A percentile compares a stretch with the other conserved stretches of the same genome.
phyloP scores from a whole-genome alignment of 2,888 invertebrate genomes.

The Acanthacorydalis orientalis region DNA sequence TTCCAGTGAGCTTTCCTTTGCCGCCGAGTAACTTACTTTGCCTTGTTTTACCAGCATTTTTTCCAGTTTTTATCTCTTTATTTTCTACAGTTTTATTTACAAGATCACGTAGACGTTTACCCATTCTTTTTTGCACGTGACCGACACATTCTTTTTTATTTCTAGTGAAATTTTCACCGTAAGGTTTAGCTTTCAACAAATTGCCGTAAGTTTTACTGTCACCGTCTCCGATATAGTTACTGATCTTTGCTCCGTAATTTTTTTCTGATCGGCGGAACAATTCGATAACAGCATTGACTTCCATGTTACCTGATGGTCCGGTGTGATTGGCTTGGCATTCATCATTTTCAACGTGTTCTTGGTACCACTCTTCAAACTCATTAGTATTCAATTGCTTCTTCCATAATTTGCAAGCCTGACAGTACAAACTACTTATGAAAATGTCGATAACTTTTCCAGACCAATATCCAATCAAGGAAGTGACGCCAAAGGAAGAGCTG shows the following conservation, averaged over 20 bases:
- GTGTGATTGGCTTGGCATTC: slow-evolving; percentile 8
- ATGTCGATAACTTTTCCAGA: slow-evolving; percentile 5
- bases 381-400: slow-evolving; percentile 7
- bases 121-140: slow-evolving; percentile 12
- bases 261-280: slow-evolving; percentile 11
- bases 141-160: slow-evolving; percentile 11
- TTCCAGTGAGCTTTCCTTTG: slow-evolving; percentile 11
- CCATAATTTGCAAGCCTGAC: neutral
- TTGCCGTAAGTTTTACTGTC: slow-evolving; percentile 8
- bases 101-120: slow-evolving; percentile 11
- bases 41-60: slow-evolving; percentile 7
- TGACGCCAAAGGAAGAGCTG: neutral
- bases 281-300: slow-evolving; percentile 9
- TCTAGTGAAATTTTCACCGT: slow-evolving; percentile 10
- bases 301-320: slow-evolving; percentile 11
- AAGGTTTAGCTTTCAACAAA: slow-evolving; percentile 8
- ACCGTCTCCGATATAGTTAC: slow-evolving; percentile 10
- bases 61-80: slow-evolving; percentile 6
- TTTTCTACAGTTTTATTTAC: slow-evolving; percentile 10
- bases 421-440: neutral
- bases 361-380: slow-evolving; percentile 11
- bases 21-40: slow-evolving; percentile 11
- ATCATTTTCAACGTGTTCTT: slow-evolving; percentile 7
- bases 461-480: neutral
- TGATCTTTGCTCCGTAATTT: slow-evolving; percentile 8